Evolutionary conservation across 1,140 invertebrate genomes (phyloP).

Genomic region (Euwallacea similis): DNA sequence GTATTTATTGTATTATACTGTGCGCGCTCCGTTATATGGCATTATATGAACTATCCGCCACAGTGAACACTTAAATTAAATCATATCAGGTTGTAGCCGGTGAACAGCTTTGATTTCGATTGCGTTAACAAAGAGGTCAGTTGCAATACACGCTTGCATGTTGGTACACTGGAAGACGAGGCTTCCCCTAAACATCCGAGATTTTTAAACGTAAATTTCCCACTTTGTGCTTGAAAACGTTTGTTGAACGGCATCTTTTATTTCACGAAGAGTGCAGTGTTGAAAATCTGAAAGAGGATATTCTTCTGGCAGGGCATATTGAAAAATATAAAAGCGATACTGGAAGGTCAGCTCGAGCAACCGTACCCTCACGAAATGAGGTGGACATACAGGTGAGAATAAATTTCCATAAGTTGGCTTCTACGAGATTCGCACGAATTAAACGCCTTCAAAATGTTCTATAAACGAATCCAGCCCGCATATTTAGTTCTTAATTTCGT

Average conservation of each 20-base stretch:
- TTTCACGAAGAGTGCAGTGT: not conserved
- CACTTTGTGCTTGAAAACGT: not conserved
- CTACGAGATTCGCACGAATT: not conserved
- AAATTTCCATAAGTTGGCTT: too few relatives aligned
- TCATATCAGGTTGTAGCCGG: not conserved
- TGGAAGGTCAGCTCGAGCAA: too few relatives aligned
- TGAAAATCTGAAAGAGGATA: not conserved
- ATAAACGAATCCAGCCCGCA: too few relatives aligned
- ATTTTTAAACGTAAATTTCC: too few relatives aligned
- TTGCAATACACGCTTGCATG: not conserved
- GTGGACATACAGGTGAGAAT: too few relatives aligned
- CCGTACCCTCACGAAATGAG: too few relatives aligned
- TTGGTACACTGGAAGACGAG: not conserved
- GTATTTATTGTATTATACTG: not conserved
- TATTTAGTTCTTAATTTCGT: too few relatives aligned
- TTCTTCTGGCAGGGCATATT: too few relatives aligned
- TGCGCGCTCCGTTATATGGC: not conserved
- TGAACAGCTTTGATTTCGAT: not conserved
- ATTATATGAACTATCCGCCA: constrained; percentile 1
- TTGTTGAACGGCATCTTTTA: not conserved
- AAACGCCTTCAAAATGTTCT: not conserved
- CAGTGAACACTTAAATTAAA: not conserved
- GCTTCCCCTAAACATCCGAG: not conserved
- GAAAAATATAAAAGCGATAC: too few relatives aligned
- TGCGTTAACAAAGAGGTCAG: not conserved